Evolutionary conservation across 2,797 vertebrate genomes (phyloP).

Genomic region (Poecilia gillii): DNA sequence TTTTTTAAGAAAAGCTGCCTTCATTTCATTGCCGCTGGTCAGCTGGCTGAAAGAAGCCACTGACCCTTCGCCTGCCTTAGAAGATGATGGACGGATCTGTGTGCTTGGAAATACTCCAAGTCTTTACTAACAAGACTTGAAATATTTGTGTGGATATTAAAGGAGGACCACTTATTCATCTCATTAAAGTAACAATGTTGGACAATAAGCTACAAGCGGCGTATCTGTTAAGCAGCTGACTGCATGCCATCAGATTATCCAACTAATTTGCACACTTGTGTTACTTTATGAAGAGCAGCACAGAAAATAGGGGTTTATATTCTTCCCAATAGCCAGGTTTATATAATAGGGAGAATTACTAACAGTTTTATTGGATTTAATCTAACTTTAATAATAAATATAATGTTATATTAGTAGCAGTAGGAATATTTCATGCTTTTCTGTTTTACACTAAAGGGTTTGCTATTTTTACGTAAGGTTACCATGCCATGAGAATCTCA

Average conservation of each 20-base stretch:
- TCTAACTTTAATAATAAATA: background rate
- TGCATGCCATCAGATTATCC: background rate
- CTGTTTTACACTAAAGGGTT: background rate
- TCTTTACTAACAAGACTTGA: background rate
- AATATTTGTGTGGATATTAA: background rate
- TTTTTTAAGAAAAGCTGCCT: background rate
- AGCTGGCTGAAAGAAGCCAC: background rate
- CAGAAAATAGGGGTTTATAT: background rate
- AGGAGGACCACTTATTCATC: background rate
- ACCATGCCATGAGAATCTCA: background rate
- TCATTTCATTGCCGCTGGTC: background rate
- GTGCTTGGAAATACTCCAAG: background rate
- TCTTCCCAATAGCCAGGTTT: background rate
- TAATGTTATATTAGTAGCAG: background rate
- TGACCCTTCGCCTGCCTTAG: background rate
- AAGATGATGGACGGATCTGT: background rate
- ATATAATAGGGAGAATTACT: background rate
- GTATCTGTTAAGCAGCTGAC: background rate
- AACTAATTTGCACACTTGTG: background rate
- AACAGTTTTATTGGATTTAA: background rate
- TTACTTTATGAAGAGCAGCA: background rate
- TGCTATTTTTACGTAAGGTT: background rate
- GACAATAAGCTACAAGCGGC: background rate
- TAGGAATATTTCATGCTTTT: background rate
- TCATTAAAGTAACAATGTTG: background rate